A percentile compares a stretch with the other conserved stretches of the same genome.
These are phyloP conservation scores for Spermophilus dauricus DNA, from an alignment of 2,113 vertebrate genomes.

Conservation along the genomic window DNA sequence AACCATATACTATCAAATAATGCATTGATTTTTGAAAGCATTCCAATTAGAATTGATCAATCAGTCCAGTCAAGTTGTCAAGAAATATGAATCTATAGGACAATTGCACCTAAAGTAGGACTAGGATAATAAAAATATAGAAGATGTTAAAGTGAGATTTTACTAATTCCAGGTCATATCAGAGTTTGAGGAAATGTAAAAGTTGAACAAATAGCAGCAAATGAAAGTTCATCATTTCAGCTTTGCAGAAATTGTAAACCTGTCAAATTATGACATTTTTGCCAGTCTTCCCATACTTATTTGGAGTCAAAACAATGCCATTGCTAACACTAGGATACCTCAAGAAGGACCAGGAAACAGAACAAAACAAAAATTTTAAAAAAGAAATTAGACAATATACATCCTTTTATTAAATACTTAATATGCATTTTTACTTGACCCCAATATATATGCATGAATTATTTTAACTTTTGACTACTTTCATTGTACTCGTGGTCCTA, in stretches of 20 bases:
- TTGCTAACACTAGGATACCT: background rate
- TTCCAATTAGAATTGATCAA: constrained; percentile 39
- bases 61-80: constrained; percentile 39
- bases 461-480: constrained; percentile 45
- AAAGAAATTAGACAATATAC: background rate
- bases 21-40: background rate
- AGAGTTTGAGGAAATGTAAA: constrained; percentile 53
- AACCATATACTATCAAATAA: constrained; percentile 54
- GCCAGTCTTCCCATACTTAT: background rate
- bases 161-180: constrained; percentile 41
- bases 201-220: constrained; percentile 26
- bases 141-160: constrained; percentile 48
- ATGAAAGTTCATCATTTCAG: constrained; percentile 49
- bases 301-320: constrained; percentile 29
- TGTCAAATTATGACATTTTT: constrained; percentile 50
- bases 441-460: constrained; percentile 5
- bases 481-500: background rate
- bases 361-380: background rate
- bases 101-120: background rate
- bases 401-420: background rate
- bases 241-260: constrained; percentile 36
- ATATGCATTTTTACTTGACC: background rate
- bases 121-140: background rate
- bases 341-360: background rate
- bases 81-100: background rate